These are phyloP conservation scores for Dromococcyx pavoninus DNA, from an alignment of 2,797 vertebrate genomes.

Conservation along the genomic window DNA sequence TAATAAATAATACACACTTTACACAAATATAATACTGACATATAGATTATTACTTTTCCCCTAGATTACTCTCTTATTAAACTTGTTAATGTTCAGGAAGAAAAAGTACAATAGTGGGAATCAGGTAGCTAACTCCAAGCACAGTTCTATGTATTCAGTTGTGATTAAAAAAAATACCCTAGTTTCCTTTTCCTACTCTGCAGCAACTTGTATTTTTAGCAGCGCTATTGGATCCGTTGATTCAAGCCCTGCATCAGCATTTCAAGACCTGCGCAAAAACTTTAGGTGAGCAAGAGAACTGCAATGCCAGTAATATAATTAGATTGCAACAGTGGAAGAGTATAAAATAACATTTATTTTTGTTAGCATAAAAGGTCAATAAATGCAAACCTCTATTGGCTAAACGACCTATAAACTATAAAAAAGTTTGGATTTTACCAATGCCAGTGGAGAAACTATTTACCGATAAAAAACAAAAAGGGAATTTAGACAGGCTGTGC, in stretches of 20 bases:
- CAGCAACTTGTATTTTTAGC: not conserved
- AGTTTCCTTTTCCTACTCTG: not conserved
- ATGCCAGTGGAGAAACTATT: not conserved
- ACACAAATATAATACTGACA: no score
- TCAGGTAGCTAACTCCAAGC: not conserved
- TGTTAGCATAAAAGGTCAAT: slow-evolving; percentile 8
- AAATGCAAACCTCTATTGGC: not conserved
- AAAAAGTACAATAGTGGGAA: not conserved
- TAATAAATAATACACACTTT: not conserved
- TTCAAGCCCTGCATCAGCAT: not conserved
- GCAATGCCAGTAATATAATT: not conserved
- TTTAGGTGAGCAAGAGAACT: not conserved
- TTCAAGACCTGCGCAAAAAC: not conserved
- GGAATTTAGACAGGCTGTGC: not conserved
- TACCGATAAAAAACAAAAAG: not conserved
- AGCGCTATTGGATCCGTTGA: not conserved
- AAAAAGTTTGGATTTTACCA: not conserved
- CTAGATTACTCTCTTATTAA: not conserved
- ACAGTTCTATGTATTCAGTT: not conserved
- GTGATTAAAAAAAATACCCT: not conserved
- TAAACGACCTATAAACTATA: not conserved
- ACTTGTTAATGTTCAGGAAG: not conserved
- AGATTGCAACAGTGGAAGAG: not conserved
- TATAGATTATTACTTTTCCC: no score
- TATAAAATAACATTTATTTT: slow-evolving; percentile 46